A percentile compares a stretch with the other conserved stretches of the same genome.
Conservation (phyloP, 2,888 invertebrate species). For the Macroteleia sp. region DNA sequence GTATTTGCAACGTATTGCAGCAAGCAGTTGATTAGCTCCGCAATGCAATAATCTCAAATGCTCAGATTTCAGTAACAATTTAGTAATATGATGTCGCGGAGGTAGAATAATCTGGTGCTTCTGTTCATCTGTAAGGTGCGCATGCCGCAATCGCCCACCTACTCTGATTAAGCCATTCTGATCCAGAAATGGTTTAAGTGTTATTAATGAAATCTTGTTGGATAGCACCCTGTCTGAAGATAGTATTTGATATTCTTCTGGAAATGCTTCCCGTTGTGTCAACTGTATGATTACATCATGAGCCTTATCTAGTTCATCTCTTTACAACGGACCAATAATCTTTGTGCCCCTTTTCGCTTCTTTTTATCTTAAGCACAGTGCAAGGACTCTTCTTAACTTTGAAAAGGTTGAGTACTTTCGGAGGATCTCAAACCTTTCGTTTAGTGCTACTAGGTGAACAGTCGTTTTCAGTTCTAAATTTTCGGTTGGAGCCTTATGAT, state of each 20-base stretch:
- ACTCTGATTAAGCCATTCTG: background rate
- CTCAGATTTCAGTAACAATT: background rate
- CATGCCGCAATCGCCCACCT: background rate
- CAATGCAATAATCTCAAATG: background rate
- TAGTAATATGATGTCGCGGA: background rate
- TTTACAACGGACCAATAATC: background rate
- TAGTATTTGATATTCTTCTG: background rate
- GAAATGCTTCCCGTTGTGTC: background rate
- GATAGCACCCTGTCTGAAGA: background rate
- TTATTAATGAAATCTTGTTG: background rate
- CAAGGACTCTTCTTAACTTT: background rate
- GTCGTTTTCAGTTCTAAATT: background rate
- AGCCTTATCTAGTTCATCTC: background rate
- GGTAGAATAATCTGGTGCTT: constrained; percentile 8
- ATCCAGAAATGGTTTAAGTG: constrained; percentile 3
- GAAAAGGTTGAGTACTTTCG: background rate
- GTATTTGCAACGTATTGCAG: background rate
- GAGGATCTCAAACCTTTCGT: background rate
- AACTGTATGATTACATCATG: background rate
- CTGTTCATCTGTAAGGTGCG: background rate
- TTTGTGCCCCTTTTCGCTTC: background rate
- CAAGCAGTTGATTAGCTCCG: background rate
- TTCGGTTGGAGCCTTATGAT: background rate
- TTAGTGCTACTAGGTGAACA: background rate
- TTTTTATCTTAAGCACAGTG: background rate